Evolutionary conservation across 1,140 invertebrate species (phyloP).

Genomic region (Ceratina japonica): DNA sequence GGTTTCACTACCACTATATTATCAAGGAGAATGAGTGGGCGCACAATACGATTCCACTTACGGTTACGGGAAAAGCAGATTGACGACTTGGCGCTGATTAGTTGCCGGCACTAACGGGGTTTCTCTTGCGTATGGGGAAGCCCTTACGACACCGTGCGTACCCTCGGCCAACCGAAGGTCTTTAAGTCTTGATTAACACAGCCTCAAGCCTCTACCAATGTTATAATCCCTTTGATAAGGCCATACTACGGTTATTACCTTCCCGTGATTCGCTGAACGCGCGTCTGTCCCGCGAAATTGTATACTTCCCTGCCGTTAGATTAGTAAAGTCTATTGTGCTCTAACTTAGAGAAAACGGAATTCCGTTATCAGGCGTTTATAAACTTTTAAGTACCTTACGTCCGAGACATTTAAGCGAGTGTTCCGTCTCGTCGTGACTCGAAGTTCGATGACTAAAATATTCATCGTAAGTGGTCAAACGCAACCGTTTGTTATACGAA

Average conservation of each 20-base stretch:
- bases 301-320: background rate
- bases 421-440: too few relatives aligned
- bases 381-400: too few relatives aligned
- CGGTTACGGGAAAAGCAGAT: constrained; percentile 30
- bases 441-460: too few relatives aligned
- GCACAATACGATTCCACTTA: constrained; percentile 4
- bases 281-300: background rate
- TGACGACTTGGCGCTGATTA: constrained; percentile 70
- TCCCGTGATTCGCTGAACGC: constrained; percentile 5
- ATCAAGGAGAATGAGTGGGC: constrained; percentile 13
- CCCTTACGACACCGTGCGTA: constrained; percentile 49
- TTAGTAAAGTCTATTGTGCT: background rate
- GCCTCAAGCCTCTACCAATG: constrained; percentile 58
- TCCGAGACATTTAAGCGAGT: too few relatives aligned
- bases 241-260: constrained; percentile 56
- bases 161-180: constrained; percentile 47
- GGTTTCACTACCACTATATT: too few relatives aligned
- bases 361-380: background rate
- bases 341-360: background rate
- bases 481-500: background rate
- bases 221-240: constrained; percentile 66
- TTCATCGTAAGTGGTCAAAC: too few relatives aligned
- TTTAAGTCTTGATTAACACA: constrained; percentile 70
- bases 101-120: constrained; percentile 66
- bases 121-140: constrained; percentile 64